These are phyloP conservation scores for Patagioenas fasciata DNA, from an alignment of 2,113 vertebrate genomes.

Conservation along the genomic window DNA sequence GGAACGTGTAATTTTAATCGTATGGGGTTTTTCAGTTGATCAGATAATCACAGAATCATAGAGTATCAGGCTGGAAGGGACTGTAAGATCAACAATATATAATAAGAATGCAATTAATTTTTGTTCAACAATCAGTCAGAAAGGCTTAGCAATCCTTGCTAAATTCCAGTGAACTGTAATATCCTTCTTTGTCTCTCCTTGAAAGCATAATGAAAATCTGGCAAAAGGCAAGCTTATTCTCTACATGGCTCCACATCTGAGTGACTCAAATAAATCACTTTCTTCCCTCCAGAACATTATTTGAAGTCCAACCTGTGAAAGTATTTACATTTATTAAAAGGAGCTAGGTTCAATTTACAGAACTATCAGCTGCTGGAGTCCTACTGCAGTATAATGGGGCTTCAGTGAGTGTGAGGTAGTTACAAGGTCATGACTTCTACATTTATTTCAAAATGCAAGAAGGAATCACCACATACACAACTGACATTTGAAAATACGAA, in stretches of 20 bases:
- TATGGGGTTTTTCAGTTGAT: neutral
- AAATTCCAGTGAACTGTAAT: neutral
- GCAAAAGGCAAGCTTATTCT: slow-evolving; percentile 14
- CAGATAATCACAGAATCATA: neutral
- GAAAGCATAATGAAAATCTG: slow-evolving; percentile 1
- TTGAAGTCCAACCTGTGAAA: neutral
- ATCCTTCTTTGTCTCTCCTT: slow-evolving; percentile 30
- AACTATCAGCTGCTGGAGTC: slow-evolving; percentile 32
- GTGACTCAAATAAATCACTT: neutral
- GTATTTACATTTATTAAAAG: neutral
- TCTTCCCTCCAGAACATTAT: neutral
- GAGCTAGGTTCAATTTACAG: neutral
- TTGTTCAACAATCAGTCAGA: neutral
- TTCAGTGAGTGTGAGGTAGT: slow-evolving; percentile 18
- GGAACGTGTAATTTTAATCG: neutral
- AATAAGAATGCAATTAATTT: neutral
- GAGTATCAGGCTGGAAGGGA: too few species aligned
- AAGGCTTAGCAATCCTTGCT: neutral
- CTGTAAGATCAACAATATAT: neutral
- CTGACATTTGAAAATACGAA: neutral
- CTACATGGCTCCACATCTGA: neutral
- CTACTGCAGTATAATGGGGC: slow-evolving; percentile 52
- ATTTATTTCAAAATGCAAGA: slow-evolving; percentile 42
- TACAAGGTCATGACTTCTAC: slow-evolving; percentile 62
- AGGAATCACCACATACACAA: slow-evolving; percentile 6